Conservation (phyloP, 2,113 vertebrate species). For the Thermophis baileyi region DNA sequence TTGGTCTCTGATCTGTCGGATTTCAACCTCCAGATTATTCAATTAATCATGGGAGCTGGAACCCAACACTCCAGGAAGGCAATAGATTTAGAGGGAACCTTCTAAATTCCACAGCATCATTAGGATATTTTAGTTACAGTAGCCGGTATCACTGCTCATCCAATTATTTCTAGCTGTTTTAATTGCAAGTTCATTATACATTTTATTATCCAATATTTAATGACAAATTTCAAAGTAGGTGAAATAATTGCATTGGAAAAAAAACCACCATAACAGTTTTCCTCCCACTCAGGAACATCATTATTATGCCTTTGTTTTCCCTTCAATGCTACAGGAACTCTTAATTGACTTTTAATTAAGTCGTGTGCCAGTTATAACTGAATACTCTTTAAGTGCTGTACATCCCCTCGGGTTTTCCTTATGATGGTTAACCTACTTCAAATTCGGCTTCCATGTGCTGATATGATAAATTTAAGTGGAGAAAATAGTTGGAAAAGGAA, state of each 20-base stretch:
- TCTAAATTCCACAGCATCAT: background rate
- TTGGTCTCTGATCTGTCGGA: background rate
- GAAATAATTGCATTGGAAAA: slow-evolving; percentile 31
- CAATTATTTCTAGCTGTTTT: background rate
- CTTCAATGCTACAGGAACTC: slow-evolving; percentile 48
- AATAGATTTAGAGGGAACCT: background rate
- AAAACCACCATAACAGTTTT: slow-evolving; percentile 40
- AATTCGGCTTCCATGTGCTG: slow-evolving; percentile 8
- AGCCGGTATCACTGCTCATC: background rate
- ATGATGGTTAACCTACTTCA: slow-evolving; percentile 26
- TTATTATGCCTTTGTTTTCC: slow-evolving; percentile 49
- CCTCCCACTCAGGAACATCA: slow-evolving; percentile 24
- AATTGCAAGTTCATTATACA: background rate
- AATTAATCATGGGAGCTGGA: background rate
- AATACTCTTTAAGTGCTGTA: slow-evolving; percentile 26
- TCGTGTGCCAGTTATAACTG: slow-evolving; percentile 29
- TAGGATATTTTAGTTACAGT: background rate
- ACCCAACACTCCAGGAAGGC: background rate
- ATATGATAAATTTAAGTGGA: slow-evolving; percentile 30
- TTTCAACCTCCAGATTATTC: background rate
- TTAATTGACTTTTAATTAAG: slow-evolving; percentile 68
- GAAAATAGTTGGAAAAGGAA: slow-evolving; percentile 18
- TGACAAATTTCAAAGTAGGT: background rate
- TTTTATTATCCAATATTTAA: slow-evolving; percentile 6
- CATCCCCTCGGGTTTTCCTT: slow-evolving; percentile 44